phyloP scores from a whole-genome alignment of 2,888 invertebrate genomes.

The Escarpia spicata region DNA sequence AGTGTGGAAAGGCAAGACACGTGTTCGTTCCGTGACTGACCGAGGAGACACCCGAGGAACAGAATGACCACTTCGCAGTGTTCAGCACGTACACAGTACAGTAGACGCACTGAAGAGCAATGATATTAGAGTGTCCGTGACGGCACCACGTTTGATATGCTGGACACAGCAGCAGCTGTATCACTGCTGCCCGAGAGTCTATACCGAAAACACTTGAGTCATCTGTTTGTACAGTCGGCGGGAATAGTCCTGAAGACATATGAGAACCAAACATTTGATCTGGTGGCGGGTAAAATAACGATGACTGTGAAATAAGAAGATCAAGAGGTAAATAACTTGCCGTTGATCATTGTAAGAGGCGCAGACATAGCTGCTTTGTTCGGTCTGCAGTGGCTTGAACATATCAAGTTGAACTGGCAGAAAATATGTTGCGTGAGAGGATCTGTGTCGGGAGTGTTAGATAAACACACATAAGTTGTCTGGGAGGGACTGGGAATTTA shows the following conservation, averaged over 20 bases:
- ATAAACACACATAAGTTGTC: not conserved
- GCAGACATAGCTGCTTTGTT: not conserved
- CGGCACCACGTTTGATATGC: too few relatives aligned
- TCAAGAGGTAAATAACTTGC: not conserved
- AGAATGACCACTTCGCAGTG: too few relatives aligned
- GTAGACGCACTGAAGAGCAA: too few relatives aligned
- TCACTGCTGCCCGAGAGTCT: not conserved
- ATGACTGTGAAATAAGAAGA: not conserved
- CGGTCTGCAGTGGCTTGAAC: not conserved
- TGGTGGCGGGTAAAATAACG: not conserved
- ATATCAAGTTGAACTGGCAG: not conserved
- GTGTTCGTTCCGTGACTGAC: too few relatives aligned
- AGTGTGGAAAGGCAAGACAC: too few relatives aligned
- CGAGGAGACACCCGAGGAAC: too few relatives aligned
- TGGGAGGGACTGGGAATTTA: conserved; percentile 13
- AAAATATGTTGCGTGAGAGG: not conserved
- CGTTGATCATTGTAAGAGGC: not conserved
- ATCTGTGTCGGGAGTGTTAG: not conserved
- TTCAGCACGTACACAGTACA: too few relatives aligned
- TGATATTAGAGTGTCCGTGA: too few relatives aligned
- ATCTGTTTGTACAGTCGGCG: not conserved
- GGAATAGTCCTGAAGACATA: not conserved
- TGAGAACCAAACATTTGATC: not conserved
- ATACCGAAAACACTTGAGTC: not conserved
- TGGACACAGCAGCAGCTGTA: not conserved